Conservation (phyloP, 2,888 invertebrate genomes). For the Megamerina dolium region DNA sequence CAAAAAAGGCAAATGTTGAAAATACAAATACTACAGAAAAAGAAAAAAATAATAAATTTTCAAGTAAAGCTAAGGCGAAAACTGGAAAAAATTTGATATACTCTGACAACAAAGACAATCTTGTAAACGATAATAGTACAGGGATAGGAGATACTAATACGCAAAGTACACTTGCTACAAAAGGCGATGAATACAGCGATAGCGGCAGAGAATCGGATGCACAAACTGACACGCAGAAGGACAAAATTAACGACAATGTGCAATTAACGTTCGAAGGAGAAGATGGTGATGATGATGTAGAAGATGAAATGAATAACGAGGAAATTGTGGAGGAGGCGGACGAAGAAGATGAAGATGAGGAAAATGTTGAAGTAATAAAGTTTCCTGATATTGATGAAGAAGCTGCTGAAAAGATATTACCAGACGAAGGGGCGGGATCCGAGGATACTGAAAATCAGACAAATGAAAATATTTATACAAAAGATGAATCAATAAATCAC, state of each 20-base stretch:
- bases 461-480: neutral
- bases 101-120: neutral
- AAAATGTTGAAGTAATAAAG: conserved; percentile 22
- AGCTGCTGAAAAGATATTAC: conserved; percentile 20
- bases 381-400: conserved; percentile 20
- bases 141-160: no score
- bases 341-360: conserved; percentile 18
- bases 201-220: neutral
- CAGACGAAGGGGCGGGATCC: conserved; percentile 12
- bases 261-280: neutral
- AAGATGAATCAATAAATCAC: conserved; percentile 7
- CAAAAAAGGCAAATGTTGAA: neutral
- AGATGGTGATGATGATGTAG: neutral
- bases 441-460: conserved; percentile 4
- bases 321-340: conserved; percentile 7
- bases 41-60: neutral
- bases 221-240: neutral
- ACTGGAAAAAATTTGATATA: neutral
- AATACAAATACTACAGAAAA: neutral
- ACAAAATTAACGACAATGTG: neutral
- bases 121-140: neutral
- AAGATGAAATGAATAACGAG: neutral
- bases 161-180: no score
- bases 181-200: no score
- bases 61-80: neutral